Conservation (phyloP, 2,113 vertebrate genomes). For the Solea solea region DNA sequence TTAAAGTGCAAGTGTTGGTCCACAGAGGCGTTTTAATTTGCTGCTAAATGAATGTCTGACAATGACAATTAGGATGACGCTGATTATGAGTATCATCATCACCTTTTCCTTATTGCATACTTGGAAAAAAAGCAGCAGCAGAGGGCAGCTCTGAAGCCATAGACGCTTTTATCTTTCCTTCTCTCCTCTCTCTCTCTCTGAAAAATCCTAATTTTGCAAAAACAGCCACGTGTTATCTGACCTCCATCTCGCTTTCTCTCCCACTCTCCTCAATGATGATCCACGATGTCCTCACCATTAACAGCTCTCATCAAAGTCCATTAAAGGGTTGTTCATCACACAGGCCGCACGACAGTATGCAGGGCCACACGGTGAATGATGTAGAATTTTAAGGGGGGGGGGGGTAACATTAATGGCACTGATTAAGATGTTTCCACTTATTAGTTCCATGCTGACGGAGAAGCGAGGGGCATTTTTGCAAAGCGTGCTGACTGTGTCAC, state of each 20-base stretch:
- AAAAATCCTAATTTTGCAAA: not conserved
- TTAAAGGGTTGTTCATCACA: slow-evolving; percentile 61
- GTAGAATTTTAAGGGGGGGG: slow-evolving; percentile 34
- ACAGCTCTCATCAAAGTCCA: slow-evolving; percentile 61
- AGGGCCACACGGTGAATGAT: slow-evolving; percentile 58
- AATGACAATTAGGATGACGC: slow-evolving; percentile 12
- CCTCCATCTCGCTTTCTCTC: slow-evolving; percentile 15
- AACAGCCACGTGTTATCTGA: slow-evolving; percentile 34
- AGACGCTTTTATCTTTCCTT: too few species aligned
- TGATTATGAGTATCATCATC: not conserved
- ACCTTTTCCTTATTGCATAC: too few species aligned
- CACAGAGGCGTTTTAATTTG: slow-evolving; percentile 9
- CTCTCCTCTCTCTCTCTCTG: too few species aligned
- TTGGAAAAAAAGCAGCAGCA: too few species aligned
- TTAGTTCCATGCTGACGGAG: slow-evolving; percentile 46
- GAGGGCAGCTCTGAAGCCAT: too few species aligned
- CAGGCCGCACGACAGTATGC: slow-evolving; percentile 37
- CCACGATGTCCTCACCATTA: slow-evolving; percentile 47
- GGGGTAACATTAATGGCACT: slow-evolving; percentile 54
- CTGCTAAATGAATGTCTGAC: slow-evolving; percentile 1
- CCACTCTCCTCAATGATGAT: slow-evolving; percentile 14
- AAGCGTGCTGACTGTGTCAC: not conserved
- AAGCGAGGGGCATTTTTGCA: slow-evolving; percentile 36
- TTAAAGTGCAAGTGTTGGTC: slow-evolving; percentile 27
- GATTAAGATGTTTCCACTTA: slow-evolving; percentile 68